Base-by-base conservation (phyloP, 2,888 invertebrate genomes). In the Anthophora plumipes region DNA sequence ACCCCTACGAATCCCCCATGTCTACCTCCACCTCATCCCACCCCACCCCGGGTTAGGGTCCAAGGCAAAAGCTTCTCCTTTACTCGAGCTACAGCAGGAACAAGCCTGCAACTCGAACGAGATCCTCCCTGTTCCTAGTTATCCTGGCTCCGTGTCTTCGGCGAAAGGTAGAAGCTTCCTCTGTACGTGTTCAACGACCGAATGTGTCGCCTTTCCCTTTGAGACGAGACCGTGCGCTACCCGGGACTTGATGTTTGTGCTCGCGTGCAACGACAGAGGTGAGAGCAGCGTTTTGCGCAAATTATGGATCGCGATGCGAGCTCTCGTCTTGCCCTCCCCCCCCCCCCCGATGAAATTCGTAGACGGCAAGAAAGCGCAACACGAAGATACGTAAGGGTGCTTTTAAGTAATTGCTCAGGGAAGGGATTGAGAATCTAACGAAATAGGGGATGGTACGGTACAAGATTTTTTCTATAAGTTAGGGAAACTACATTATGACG, bases 1-100 rank as follows among this genome's bases (percentile, higher is more conserved):
- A 88, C 83, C 87, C 83, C 83, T 75, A 60, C 55, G 67, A 84
- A 84, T 80, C 73, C 82, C 82, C 75, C 72, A 63, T 70, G 64
- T 31, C 48, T 60, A 46, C 61, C 55, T 17, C 4, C 55, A 9
- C 25, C 22, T 22, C 20, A 0, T 20, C 20, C 7, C 17, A 0
- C 17, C 79, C 52, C 39, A 12, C 52, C 50, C 54, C 66, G 76
- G n/a, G n/a, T n/a, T 78, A 82, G 86, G 87, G 88, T 87, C 85
- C 77, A 87, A 88, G 82, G 86, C 87, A 87, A 89, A 89, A 90
- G 90, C 90, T 88, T 88, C 90, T 88, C 86, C 86, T 89, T 89
- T 88, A 85, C 88, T 84, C 85, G 83, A 85, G 88, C 90, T 86
- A 83, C 85, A 12, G 83, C 85, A 82, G 84, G 88, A 87, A 85